Conservation (phyloP, 92 coral and sea anemone species). For the Phenganax subtilis region DNA sequence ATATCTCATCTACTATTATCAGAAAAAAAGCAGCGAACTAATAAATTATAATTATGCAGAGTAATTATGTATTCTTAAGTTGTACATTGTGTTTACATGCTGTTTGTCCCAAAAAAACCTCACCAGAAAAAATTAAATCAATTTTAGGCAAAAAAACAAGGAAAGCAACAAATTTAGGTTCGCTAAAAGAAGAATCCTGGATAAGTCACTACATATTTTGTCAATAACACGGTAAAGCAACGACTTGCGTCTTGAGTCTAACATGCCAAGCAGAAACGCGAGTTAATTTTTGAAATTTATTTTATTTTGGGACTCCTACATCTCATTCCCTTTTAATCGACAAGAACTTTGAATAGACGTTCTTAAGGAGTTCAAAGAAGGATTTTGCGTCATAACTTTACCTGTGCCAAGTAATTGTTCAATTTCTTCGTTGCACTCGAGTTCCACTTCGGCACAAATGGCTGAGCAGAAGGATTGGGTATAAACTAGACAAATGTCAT, state of each 20-base stretch:
- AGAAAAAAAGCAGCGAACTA: no score
- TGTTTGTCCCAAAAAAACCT: not conserved
- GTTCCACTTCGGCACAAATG: constrained; percentile 97
- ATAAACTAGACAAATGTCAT: constrained; percentile 59
- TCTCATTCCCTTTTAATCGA: not conserved
- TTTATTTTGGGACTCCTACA: no score
- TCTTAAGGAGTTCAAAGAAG: not conserved
- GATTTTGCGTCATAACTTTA: not conserved
- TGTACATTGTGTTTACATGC: not conserved
- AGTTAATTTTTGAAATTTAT: no score
- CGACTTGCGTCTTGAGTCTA: no score
- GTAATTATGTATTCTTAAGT: not conserved
- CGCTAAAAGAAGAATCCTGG: not conserved
- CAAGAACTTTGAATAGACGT: not conserved
- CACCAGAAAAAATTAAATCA: not conserved
- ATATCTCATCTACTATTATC: no score
- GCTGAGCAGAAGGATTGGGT: constrained; percentile 99
- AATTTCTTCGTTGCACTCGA: constrained; percentile 68
- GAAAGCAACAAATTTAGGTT: not conserved
- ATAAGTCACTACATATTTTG: not conserved
- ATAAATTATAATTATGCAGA: no score
- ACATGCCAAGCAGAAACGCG: no score
- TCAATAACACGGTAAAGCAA: no score
- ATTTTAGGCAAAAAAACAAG: not conserved
- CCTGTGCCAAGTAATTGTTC: constrained; percentile 51